Percentiles rank a stretch among this genome's conserved stretches.
phyloP scores from a whole-genome alignment of 2,113 vertebrate genomes.

The Festucalex cinctus region DNA sequence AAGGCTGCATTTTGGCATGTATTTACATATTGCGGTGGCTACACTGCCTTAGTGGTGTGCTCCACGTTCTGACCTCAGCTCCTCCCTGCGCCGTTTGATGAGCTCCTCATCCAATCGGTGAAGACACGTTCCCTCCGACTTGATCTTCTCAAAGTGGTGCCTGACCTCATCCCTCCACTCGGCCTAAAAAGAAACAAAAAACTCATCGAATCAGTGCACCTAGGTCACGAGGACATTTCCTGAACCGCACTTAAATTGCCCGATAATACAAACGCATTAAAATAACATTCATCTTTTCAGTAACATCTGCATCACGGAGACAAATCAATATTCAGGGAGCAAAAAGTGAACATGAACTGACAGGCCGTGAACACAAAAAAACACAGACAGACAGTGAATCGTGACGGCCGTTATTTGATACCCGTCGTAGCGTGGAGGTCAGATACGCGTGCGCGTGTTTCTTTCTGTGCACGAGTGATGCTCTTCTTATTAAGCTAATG shows the following conservation, averaged over 20 bases:
- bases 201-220: background rate
- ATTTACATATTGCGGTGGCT: background rate
- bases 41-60: background rate
- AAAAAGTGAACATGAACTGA: constrained; percentile 43
- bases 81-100: constrained; percentile 88
- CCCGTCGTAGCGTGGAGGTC: constrained; percentile 52
- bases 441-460: constrained; percentile 8
- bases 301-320: constrained; percentile 13
- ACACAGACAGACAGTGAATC: constrained; percentile 29
- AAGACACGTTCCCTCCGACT: constrained; percentile 93
- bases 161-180: constrained; percentile 96
- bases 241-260: background rate
- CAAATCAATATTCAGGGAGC: too few species aligned
- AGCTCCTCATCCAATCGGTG: constrained; percentile 94
- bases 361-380: constrained; percentile 25
- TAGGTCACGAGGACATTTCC: background rate
- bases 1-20: background rate
- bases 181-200: constrained; percentile 68
- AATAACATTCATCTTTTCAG: constrained; percentile 13
- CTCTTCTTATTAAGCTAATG: constrained; percentile 75
- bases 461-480: constrained; percentile 33
- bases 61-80: constrained; percentile 80
- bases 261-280: background rate
- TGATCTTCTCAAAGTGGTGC: constrained; percentile 96
- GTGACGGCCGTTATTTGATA: constrained; percentile 59